Evolutionary conservation across 2,888 invertebrate genomes (phyloP), one percentile per base, ranked within the genome.

Genomic region (Patella depressa): DNA sequence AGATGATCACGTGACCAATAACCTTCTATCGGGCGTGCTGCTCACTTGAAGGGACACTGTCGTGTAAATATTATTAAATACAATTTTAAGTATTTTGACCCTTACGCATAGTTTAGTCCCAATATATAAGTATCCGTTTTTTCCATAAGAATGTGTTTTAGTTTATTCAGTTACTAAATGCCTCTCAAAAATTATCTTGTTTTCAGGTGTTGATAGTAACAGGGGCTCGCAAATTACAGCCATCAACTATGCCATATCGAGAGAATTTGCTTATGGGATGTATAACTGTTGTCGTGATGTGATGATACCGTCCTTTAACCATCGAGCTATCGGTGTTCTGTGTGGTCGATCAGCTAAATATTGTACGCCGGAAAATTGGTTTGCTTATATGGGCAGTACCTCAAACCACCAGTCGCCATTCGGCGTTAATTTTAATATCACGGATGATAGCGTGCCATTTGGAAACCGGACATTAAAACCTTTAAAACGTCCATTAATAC

Each of bases 271-370:
- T 79, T 92, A 94, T 75, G 94, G 94, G 15, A 95, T 93, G 84
- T 98, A 93, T 91, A 94, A 95, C 83, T 97, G 98, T 0, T 98
- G 98, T 91, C 94, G 94, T 85, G 94, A 95, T 93, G 96, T 97
- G 0, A 95, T 95, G 86, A 94, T 95, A 84, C 96, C 97, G 1
- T 95, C 95, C 59, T 94, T 95, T 0, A 96, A 96, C 75, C 94
- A 85, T 71, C 86, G 85, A 85, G 97, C 95, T 0, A 87, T 98
- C 82, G 95, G 95, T 89, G 76, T 97, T 4, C 95, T 98, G 95
- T 98, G 98, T 90, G 97, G 97, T 0, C 89, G 94, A 92, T 94
- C 94, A 2, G 94, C 95, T 0, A 93, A 94, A 24, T 93, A 94
- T 82, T 99, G 98, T 89, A 94, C 92, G 11, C 92, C 94, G 0